Percentiles rank a stretch among this genome's conserved stretches.
These are phyloP conservation scores for Nemopilema nomurai DNA, from an alignment of 30 jellyfish, hydroid and myxozoan species.

Conservation along the genomic window DNA sequence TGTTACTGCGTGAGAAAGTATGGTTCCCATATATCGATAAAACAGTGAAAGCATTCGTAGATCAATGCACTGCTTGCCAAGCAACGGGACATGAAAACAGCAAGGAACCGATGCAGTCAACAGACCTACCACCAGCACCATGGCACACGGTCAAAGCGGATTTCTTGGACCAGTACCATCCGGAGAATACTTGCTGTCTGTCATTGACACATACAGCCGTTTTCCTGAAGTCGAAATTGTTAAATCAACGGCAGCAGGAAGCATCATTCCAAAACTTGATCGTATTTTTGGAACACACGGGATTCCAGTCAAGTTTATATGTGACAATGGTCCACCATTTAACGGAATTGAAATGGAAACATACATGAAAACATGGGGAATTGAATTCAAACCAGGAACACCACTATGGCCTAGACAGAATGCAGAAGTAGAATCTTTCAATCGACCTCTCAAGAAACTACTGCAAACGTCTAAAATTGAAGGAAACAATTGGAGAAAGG, in stretches of 20 bases:
- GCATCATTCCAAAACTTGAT: conserved; percentile 45
- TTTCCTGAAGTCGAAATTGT: conserved; percentile 43
- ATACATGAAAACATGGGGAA: conserved; percentile 49
- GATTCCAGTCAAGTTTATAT: conserved; percentile 29
- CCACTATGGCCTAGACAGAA: conserved; percentile 25
- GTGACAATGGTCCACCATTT: conserved; percentile 55
- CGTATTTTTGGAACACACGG: conserved; percentile 50
- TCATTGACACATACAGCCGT: conserved; percentile 26
- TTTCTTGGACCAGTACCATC: conserved; percentile 56
- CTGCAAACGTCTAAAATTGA: neutral
- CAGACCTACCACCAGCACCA: conserved; percentile 46
- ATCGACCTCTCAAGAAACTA: conserved; percentile 10
- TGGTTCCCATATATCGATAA: conserved; percentile 54
- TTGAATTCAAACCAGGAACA: conserved; percentile 44
- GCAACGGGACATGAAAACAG: conserved; percentile 16
- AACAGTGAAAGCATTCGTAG: conserved; percentile 9
- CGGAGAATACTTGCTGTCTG: conserved; percentile 38
- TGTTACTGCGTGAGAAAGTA: conserved; percentile 28
- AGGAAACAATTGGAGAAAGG: conserved; percentile 8
- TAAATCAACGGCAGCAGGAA: conserved; percentile 41
- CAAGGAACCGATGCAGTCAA: conserved; percentile 33
- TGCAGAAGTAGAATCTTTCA: conserved; percentile 15
- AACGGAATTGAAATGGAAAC: conserved; percentile 28
- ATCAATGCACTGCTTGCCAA: conserved; percentile 39
- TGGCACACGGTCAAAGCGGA: conserved; percentile 48